These are phyloP conservation scores for Caenorhabditis inopinata DNA, from an alignment of 1,140 invertebrate genomes.

Conservation along the genomic window DNA sequence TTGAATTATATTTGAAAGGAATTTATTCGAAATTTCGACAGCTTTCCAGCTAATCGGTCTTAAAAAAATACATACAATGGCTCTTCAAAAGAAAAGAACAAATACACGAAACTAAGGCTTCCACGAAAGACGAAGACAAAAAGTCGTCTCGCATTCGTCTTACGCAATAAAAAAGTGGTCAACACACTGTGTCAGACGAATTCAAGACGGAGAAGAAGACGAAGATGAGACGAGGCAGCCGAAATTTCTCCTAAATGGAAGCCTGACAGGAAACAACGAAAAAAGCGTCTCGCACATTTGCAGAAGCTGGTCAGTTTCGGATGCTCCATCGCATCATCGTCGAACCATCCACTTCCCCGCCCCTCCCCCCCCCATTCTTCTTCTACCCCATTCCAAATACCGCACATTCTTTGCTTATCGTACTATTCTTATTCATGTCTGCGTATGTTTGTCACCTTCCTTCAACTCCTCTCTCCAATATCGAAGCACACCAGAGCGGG, in stretches of 20 bases:
- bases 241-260: too few relatives aligned
- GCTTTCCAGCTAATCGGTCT: too few relatives aligned
- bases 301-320: not conserved
- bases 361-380: not conserved
- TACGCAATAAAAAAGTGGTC: too few relatives aligned
- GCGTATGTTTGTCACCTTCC: not conserved
- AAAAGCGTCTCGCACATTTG: not conserved
- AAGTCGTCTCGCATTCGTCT: too few relatives aligned
- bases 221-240: too few relatives aligned
- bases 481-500: not conserved
- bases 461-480: not conserved
- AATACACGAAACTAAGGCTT: too few relatives aligned
- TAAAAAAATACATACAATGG: too few relatives aligned
- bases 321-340: not conserved
- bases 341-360: not conserved
- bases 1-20: too few relatives aligned
- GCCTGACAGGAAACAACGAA: not conserved
- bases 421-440: not conserved
- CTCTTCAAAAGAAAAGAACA: not conserved
- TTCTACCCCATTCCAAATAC: slow-evolving; percentile 4
- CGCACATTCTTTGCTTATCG: slow-evolving; percentile 16
- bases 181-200: too few relatives aligned
- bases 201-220: too few relatives aligned
- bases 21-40: too few relatives aligned
- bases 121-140: too few relatives aligned